Conservation (phyloP, 2,113 vertebrate genomes). For the Rhinopomastus cyanomelas region DNA sequence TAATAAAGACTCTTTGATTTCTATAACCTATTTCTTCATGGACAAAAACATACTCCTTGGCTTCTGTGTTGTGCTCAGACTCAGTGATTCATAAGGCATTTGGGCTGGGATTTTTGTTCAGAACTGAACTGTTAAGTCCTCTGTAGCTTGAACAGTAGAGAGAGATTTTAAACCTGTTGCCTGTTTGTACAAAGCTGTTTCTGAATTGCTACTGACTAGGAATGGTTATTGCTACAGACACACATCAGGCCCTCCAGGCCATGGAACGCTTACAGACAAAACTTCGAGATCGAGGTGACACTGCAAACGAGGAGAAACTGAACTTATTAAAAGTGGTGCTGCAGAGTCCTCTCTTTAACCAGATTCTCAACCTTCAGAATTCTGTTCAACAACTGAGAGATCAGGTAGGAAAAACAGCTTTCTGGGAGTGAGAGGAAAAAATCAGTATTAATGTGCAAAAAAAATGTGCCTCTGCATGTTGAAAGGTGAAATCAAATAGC, state of each 20-base stretch:
- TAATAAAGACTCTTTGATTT: neutral
- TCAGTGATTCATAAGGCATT: neutral
- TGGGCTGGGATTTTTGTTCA: neutral
- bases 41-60: neutral
- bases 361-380: slow-evolving; percentile 92
- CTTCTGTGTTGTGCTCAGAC: neutral
- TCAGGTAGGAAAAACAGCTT: slow-evolving; percentile 77
- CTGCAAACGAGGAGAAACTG: slow-evolving; percentile 89
- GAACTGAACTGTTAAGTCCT: neutral
- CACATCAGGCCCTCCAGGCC: slow-evolving; percentile 90
- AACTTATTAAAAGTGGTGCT: slow-evolving; percentile 89
- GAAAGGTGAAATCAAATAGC: neutral
- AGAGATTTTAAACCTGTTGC: neutral
- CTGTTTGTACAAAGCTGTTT: neutral
- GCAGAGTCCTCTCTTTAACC: slow-evolving; percentile 97
- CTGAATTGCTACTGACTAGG: slow-evolving; percentile 3
- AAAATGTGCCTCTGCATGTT: neutral
- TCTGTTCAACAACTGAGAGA: slow-evolving; percentile 91
- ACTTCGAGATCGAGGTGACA: slow-evolving; percentile 89
- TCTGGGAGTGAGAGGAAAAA: neutral
- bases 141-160: neutral
- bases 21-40: neutral
- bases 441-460: neutral
- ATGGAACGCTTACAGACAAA: slow-evolving; percentile 92
- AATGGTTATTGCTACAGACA: slow-evolving; percentile 78